Percentiles rank a stretch among this genome's conserved stretches.
Evolutionary conservation across 2,888 invertebrate genomes (phyloP).

Genomic region (Thyatira batis): DNA sequence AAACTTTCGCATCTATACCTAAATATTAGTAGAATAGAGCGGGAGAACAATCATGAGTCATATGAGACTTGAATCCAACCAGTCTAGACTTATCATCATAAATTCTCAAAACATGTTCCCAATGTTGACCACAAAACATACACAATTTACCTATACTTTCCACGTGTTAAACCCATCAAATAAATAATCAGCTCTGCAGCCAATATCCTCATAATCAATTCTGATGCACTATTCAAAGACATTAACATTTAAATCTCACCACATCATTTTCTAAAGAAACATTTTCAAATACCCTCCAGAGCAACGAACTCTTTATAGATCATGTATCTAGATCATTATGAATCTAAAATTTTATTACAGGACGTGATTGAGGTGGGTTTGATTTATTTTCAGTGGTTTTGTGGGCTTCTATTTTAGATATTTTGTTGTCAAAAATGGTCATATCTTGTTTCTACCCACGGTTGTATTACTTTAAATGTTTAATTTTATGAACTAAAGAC

Average conservation of each 20-base stretch:
- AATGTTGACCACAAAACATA: too few species aligned
- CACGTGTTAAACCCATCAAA: background rate
- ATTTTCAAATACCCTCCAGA: conserved; percentile 4
- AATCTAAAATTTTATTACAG: conserved; percentile 21
- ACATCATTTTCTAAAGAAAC: background rate
- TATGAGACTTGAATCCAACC: too few species aligned
- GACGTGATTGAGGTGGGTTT: conserved; percentile 10
- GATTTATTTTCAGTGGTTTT: background rate
- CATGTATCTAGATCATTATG: conserved; percentile 23
- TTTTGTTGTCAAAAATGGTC: too few species aligned
- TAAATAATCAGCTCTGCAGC: background rate
- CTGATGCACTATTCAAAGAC: background rate
- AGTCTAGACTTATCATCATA: too few species aligned
- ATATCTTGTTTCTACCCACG: too few species aligned
- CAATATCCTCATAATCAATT: background rate
- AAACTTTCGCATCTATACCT: too few species aligned
- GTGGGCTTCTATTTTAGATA: background rate
- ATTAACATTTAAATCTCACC: conserved; percentile 4
- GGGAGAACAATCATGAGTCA: too few species aligned
- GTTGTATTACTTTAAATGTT: too few species aligned
- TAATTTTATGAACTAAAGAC: too few species aligned
- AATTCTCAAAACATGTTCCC: too few species aligned
- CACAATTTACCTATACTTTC: too few species aligned
- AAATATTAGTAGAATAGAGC: too few species aligned
- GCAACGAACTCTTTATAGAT: conserved; percentile 30